Base-by-base conservation (phyloP, 2,113 vertebrate species). In the Montifringilla adamsi region DNA sequence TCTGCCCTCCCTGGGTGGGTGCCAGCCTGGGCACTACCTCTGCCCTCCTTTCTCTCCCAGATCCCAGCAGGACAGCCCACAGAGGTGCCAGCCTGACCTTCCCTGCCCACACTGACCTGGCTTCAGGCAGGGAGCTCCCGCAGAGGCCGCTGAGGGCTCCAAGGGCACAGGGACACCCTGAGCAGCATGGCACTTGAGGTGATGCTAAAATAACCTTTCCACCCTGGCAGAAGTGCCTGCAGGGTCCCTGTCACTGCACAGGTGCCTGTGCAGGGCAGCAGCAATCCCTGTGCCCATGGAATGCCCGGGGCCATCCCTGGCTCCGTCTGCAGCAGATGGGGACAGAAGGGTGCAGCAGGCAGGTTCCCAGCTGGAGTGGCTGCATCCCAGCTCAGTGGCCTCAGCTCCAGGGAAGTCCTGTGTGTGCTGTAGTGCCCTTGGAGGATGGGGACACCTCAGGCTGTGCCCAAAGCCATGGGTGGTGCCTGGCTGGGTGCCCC, bases 91-190 rank as follows among this genome's bases (percentile, higher is more conserved):
- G 41, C 4, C 21, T 1, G 3, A 28, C 37, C 41, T 50, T 15
- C 17, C 26, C 39, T 19, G 41, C 7, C 35, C 21, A 20, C 5
- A 1, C 33, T 55, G 1, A 1, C 31, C 15, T 24, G 20, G 49
- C 33, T 6, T 0, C 1, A 28, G 43, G 9, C 64, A 18, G 27
- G 69, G 46, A 49, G 43, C 64, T 78, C 55, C 85, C 1, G 1
- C 77, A 81, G 52, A 19, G 50, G 52, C 60, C 21, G 52, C 2
- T 1, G 46, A 63, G 39, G 8, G 37, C 20, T 58, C 21, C 2
- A 7, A 6, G 55, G 14, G 41, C 58, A 20, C 7, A 6, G 43
- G 60, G 52, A 11, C 24, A 9, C 7, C 5, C 26, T 46, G 19
- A 46, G 19, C 44, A 46, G 44, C 18, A 18, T 41, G n/a, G 68